Evolutionary conservation across 2,113 vertebrate genomes (phyloP), one percentile per base, ranked within the genome.

Genomic region (Sardina pilchardus): DNA sequence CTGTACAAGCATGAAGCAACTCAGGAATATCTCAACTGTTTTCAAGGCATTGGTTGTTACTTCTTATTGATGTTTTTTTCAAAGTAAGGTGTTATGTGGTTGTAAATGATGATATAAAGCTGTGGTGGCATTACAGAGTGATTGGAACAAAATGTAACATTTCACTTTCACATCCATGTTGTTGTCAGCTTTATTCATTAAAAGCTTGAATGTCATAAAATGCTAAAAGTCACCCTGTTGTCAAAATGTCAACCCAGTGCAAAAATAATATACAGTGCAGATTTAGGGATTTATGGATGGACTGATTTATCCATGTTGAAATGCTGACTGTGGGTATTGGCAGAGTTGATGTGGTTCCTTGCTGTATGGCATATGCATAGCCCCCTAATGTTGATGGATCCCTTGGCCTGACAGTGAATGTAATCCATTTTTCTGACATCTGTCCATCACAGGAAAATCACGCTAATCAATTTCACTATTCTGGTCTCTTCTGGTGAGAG

Each of bases 361-460:
- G 71, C 83, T 84, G 63, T 53, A 67, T 24, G 80, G 81, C 71
- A 85, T 87, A 83, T 82, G 84, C 84, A 90, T 59, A 86, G 83
- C 63, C 26, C 81, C 30, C 83, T 90, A 87, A 92, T 84, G 89
- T 81, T 88, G 88, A 91, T 91, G 87, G 84, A 90, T 88, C 78
- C 88, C 82, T 80, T 81, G 75, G 17, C 81, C 59, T 85, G 83
- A 84, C 84, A 75, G 83, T 84, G 44, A 87, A 86, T 71, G 83
- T 67, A 81, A 87, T 91, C 84, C 86, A 86, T 91, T 89, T 89
- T 84, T 84, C 42, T 59, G 88, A 89, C 90, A 88, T 87, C 89
- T 90, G 89, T 89, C 91, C 84, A 82, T 92, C 91, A 91, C 44
- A 39, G 42, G 8, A 43, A 84, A 83, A 81, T 82, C 63, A 45